Evolutionary conservation across 2,797 vertebrate species (phyloP).

Genomic region (Forpus xanthops): DNA sequence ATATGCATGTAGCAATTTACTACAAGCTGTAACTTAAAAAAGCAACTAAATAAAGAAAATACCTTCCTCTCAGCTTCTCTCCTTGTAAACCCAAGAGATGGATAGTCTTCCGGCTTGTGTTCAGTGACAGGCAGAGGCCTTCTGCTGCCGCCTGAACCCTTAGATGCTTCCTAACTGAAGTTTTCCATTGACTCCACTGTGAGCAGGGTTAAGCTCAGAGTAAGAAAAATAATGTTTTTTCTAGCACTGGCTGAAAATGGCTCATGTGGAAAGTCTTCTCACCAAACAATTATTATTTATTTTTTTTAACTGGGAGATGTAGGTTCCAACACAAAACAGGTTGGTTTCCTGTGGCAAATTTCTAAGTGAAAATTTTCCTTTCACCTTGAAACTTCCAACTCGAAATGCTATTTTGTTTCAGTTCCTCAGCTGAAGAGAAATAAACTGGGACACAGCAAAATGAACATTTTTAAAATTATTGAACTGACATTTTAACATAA

Average conservation of each 20-base stretch:
- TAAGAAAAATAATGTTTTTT: neutral
- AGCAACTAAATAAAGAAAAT: neutral
- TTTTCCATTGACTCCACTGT: neutral
- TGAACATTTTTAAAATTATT: neutral
- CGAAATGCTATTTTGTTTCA: conserved; percentile 14
- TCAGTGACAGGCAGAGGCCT: neutral
- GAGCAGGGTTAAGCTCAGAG: neutral
- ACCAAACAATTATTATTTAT: neutral
- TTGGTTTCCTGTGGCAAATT: neutral
- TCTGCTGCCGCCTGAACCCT: neutral
- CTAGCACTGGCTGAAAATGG: neutral
- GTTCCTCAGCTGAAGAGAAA: neutral
- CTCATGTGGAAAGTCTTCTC: neutral
- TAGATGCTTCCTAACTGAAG: neutral
- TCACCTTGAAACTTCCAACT: conserved; percentile 6
- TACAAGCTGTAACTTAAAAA: neutral
- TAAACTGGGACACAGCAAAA: neutral
- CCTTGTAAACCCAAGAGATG: neutral
- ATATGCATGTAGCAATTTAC: neutral
- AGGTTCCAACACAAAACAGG: neutral
- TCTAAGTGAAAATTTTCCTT: conserved; percentile 6
- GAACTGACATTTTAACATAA: conserved; percentile 35
- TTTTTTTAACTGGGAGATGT: neutral
- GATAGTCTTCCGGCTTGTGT: neutral
- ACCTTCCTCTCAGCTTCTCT: neutral